Percentiles rank a stretch among this genome's conserved stretches.
phyloP scores from a whole-genome alignment of 2,113 vertebrate species.

The Brachyhypopomus occidentalis region DNA sequence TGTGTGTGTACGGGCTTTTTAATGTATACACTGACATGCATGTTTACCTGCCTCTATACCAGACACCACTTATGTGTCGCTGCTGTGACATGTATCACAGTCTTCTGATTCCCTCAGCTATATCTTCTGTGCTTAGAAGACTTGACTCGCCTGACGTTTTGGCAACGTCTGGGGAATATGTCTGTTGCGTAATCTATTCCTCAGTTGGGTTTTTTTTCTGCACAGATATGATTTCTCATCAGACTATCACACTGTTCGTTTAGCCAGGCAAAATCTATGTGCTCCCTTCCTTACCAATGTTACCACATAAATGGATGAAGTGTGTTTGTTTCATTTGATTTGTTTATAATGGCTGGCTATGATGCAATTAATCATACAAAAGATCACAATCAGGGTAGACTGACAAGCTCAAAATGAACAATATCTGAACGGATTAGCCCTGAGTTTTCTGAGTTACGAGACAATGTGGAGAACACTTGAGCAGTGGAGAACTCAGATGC shows the following conservation, averaged over 20 bases:
- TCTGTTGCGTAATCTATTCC: no score
- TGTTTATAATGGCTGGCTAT: no score
- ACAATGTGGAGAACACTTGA: not conserved
- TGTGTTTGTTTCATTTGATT: not conserved
- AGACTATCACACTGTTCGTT: no score
- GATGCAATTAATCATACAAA: not conserved
- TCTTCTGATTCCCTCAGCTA: not conserved
- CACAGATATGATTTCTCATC: no score
- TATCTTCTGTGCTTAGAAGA: not conserved
- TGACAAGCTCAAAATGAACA: not conserved
- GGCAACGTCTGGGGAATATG: not conserved
- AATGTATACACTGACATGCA: not conserved
- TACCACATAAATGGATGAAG: not conserved
- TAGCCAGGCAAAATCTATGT: not conserved
- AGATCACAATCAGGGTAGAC: not conserved
- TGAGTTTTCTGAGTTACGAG: not conserved
- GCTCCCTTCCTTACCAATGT: not conserved
- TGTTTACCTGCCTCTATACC: not conserved
- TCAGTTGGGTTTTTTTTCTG: no score
- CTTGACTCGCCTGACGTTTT: not conserved
- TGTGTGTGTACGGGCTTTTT: constrained; percentile 15
- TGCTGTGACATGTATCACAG: constrained; percentile 34
- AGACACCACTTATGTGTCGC: constrained; percentile 33
- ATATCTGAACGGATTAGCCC: not conserved
- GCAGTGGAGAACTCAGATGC: not conserved